Evolutionary conservation across 1,140 invertebrate species (phyloP), one percentile per base, ranked within the genome.

Genomic region (Drosophila teissieri): DNA sequence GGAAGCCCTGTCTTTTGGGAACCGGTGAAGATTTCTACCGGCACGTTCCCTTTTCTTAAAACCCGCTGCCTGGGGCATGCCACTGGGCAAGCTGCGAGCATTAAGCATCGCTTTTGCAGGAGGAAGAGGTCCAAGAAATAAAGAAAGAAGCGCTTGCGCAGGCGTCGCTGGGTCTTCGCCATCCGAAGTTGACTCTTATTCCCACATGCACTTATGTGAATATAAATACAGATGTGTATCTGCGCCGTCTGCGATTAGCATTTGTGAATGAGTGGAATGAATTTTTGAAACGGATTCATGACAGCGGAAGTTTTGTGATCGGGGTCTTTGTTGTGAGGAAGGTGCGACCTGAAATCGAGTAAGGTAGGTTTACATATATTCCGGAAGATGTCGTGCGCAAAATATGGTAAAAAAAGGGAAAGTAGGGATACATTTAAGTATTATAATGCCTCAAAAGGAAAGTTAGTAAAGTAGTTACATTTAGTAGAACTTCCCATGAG

Each of bases 291-390:
- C 54, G 65, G 48, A 81, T 60, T 77, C 73, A 55, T 48, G 62
- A 73, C 63, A 82, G 79, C 80, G 80, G 80, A 82, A 82, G 80
- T 82, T 82, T 67, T 55, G 46, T 7, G 37, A 65, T 44, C 64
- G 31, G 22, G 11, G n/a, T 15, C 54, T 56, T 42, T 56, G 15
- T 56, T 56, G 67, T 78, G 58, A 69, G 58, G 44, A 53, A 53
- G 44, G 56, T 48, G 56, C 44, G 56, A 58, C 56, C 56, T 24
- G 44, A 34, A 58, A 44, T 61, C 53, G 53, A 56, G 57, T 7
- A 58, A 77, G 31, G 34, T 53, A 24, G 11, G 27, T 56, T 56
- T 24, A 8, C 7, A 24, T 46, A 8, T 12, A 24, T 46, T 46
- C 17, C 15, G 31, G 24, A 12, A 27, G 19, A 22, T 22, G 27